These are phyloP conservation scores for Alethe diademata DNA, from an alignment of 2,113 vertebrate species.

Conservation along the genomic window DNA sequence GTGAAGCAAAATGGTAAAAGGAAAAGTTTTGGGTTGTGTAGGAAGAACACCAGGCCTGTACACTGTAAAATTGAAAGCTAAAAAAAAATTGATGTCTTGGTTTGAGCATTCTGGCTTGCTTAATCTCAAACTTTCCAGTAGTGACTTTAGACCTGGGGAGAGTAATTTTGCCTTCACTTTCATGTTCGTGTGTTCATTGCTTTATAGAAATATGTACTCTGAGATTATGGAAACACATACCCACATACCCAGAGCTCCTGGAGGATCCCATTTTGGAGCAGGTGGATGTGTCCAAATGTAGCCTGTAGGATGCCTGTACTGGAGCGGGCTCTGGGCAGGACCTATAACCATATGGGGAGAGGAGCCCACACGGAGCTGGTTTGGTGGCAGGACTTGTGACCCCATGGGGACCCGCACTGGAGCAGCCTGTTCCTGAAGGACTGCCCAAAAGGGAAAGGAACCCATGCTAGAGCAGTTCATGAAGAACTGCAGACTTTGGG, in stretches of 20 bases:
- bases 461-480: rapidly evolving
- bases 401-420: rapidly evolving
- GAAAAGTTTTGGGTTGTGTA: background rate
- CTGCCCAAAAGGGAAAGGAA: background rate
- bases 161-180: background rate
- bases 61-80: background rate
- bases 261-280: rapidly evolving
- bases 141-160: background rate
- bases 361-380: background rate
- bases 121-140: background rate
- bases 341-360: background rate
- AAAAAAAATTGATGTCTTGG: background rate
- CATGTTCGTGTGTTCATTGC: too few species aligned
- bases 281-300: background rate
- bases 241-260: background rate
- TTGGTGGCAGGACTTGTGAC: background rate
- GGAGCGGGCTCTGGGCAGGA: background rate
- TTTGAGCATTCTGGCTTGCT: background rate
- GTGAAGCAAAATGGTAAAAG: background rate
- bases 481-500: background rate
- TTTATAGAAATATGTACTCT: background rate
- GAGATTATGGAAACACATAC: background rate
- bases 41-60: background rate
- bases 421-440: background rate
- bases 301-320: rapidly evolving